Base-by-base conservation (phyloP, 2,113 vertebrate species). In the Elachura formosa region DNA sequence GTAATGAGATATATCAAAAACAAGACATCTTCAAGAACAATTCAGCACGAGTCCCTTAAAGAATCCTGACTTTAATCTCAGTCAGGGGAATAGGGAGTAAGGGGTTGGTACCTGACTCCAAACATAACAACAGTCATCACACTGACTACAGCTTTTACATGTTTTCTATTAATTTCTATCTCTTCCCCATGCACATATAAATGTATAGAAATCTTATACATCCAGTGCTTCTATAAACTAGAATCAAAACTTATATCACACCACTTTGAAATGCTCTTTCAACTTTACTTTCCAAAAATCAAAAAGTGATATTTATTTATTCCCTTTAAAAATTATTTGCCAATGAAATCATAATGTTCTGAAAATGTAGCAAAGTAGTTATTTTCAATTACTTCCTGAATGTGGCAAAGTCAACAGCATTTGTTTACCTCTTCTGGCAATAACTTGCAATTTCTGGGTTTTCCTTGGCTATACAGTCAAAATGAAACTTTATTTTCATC, bases 1-100 rank as follows among this genome's bases (percentile, higher is more conserved):
- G 33, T 84, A 96, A 86, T 14, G 12, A 90, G 54, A 92, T 48
- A 59, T 23, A 86, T 71, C 84, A 59, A 77, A 94, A 66, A 6
- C 20, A 89, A 76, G 67, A 49, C 21, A 83, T 62, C 58, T 76
- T 76, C 43, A 74, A 61, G 29, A 34, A 40, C 34, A 84, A 76
- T 79, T 83, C 49, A 83, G 34, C 41, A 52, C 6, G 24, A 79
- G 7, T 41, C 36, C 31, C 45, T 71, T 69, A 46, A 93, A 87
- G 59, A 78, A 85, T 22, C n/a, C 31, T 48, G 41, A 81, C 14
- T 87, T 85, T 29, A 61, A 73, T 66, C 36, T 40, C 34, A 58
- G 15, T 9, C 1, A 61, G 29, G 29, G 29, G 16, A 64, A 7
- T 12, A 34, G 5, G 7, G 5, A 5, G 3, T 5, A 23, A 9